Evolutionary conservation across 2,888 invertebrate genomes (phyloP), one percentile per base, ranked within the genome.

Genomic region (Mythimna pallens): DNA sequence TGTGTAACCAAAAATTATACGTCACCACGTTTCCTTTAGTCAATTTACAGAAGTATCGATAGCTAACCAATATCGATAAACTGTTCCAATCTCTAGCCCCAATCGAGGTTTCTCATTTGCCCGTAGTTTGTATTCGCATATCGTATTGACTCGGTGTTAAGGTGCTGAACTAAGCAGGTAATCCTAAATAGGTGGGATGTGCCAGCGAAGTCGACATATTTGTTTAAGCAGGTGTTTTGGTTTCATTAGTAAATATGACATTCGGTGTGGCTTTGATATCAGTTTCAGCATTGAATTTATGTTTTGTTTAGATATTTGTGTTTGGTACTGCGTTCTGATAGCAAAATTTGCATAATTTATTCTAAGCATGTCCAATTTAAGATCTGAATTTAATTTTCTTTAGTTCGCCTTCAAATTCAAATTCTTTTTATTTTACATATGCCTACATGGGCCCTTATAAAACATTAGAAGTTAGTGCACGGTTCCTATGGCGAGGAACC

Each of bases 111-210:
- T 70, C 72, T 66, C 63, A 66, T 70, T 72, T 61, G 34, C 66
- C 34, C 47, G 68, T 55, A 77, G 66, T 73, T 73, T 81, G 64
- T 63, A 69, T 69, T 73, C 67, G 72, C 47, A 58, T 72, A 72
- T 43, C 73, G 73, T 72, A 70, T 80, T 76, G 81, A 72, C 66
- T 76, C 47, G 55, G 47, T 43, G 52, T 62, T 61, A 64, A 71
- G 76, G 71, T 63, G 47, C 5, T 5, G 57, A 47, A 70, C 57
- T 73, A 58, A 58, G 65, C 62, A 55, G 58, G 65, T 76, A 72
- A 80, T 69, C 66, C 64, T 50, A 67, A 80, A 76, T 80, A 70
- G 64, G 64, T 63, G 30, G 57, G 17, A 40, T 25, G 62, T 50
- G 67, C 34, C 34, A 17, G 8, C 12, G n/a, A 36, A 6, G 22